Base-by-base conservation (phyloP, 1,140 invertebrate genomes). In the Penaeus vannamei region DNA sequence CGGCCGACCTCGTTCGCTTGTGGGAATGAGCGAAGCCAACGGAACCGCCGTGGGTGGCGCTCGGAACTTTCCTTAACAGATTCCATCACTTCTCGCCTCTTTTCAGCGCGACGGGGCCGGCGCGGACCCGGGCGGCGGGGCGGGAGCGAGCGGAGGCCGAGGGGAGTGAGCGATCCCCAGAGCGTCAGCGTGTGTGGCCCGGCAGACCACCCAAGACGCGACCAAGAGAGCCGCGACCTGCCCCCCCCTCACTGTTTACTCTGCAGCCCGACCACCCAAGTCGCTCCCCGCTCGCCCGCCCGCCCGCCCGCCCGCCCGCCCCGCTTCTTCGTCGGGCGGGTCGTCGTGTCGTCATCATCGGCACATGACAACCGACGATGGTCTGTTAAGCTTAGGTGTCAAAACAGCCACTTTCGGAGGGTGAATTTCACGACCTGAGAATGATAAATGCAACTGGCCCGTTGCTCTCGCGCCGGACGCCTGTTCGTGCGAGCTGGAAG, bases 11-110 rank as follows among this genome's bases (percentile, higher is more conserved):
- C 69, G 36, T 76, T 23, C 32, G 69, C 26, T 23, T 22, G 29
- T n/a, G 26, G 29, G 53, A 69, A 26, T 59, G 84, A 85, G 59
- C 84, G 84, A 85, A 66, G 64, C 8, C 23, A 53, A 22, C n/a
- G 64, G 53, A 46, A 1, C n/a, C 53, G 20, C 84, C 59, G 69
- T 85, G 84, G 84, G 84, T 85, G 84, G 66, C 84, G 66, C 84
- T 8, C 20, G 23, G 46, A 10, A 85, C 26, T 22, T 59, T 60
- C 29, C 26, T 76, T n/a, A 36, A n/a, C 53, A 22, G 42, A 69
- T 85, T 77, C 20, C 36, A 61, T 76, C 29, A 32, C n/a, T 72
- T 85, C 66, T 59, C 69, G 69, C 26, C 36, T 76, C 69, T 76
- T 76, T 76, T 32, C 26, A 76, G 36, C 8, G 69, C 32, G 3